Percentiles rank a stretch among this genome's conserved stretches.
These are phyloP conservation scores for Trochalopteron elliotii DNA, from an alignment of 2,113 vertebrate genomes.

Conservation along the genomic window DNA sequence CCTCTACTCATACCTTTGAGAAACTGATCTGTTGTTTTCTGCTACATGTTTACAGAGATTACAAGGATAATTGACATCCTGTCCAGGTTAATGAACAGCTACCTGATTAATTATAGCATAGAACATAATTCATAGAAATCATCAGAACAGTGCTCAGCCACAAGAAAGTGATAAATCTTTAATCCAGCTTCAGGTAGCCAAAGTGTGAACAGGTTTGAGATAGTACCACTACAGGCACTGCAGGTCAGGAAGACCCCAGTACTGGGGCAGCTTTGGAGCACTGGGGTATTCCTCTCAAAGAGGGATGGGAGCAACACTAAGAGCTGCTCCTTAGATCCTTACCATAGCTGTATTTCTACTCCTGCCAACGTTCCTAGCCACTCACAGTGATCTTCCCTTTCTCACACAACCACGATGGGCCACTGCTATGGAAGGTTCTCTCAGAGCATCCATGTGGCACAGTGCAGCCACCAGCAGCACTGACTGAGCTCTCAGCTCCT, in stretches of 20 bases:
- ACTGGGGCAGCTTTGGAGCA: background rate
- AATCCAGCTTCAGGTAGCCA: background rate
- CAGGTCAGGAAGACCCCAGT: background rate
- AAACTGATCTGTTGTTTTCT: background rate
- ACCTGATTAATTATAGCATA: background rate
- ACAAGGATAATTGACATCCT: background rate
- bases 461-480: background rate
- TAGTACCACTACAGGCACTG: background rate
- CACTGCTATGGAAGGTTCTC: background rate
- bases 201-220: background rate
- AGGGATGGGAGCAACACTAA: background rate
- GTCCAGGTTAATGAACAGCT: background rate
- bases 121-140: background rate
- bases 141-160: background rate
- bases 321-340: background rate
- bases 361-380: background rate
- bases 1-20: background rate
- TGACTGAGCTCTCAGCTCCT: background rate
- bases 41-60: background rate
- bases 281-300: background rate
- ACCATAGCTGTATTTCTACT: background rate
- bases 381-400: background rate
- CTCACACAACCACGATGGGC: background rate
- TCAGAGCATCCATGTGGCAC: background rate
- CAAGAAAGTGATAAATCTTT: background rate